Conservation (phyloP, 2,888 invertebrate species). For the Nemoura dubitans region DNA sequence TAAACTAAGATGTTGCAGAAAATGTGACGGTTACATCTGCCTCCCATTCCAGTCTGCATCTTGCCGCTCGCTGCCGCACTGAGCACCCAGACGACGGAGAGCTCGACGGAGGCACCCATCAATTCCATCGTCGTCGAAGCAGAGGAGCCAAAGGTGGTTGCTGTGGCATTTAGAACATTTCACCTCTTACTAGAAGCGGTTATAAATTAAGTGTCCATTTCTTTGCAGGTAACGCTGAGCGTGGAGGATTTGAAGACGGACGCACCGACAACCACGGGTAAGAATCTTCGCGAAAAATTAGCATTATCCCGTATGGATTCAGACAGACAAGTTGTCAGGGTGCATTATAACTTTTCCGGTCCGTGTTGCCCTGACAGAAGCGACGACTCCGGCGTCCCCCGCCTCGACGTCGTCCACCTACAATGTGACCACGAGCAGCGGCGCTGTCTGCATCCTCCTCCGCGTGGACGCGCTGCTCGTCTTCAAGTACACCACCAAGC, state of each 20-base stretch:
- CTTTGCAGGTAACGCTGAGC: conserved; percentile 14
- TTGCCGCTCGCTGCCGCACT: neutral
- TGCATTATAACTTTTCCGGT: neutral
- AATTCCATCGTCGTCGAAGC: conserved; percentile 18
- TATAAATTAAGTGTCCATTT: neutral
- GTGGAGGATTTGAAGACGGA: conserved; percentile 38
- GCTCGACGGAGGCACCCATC: neutral
- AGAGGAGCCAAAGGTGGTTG: neutral
- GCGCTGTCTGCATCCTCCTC: conserved; percentile 81
- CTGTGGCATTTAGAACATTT: neutral
- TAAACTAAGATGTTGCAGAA: neutral
- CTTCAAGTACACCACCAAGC: conserved; percentile 74
- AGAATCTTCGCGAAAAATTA: no score
- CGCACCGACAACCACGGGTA: conserved; percentile 13
- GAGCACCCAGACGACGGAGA: neutral
- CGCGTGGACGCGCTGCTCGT: conserved; percentile 78
- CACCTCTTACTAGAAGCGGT: neutral
- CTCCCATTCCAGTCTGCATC: neutral
- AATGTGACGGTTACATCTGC: neutral
- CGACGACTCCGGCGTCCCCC: conserved; percentile 35
- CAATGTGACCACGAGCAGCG: conserved; percentile 73
- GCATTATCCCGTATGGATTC: no score
- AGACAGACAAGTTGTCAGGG: neutral
- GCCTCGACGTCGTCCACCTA: conserved; percentile 58
- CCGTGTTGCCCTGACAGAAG: neutral